Evolutionary conservation across 2,113 vertebrate species (phyloP), one percentile per base, ranked within the genome.

Genomic region (Cricetomys ansorgei): DNA sequence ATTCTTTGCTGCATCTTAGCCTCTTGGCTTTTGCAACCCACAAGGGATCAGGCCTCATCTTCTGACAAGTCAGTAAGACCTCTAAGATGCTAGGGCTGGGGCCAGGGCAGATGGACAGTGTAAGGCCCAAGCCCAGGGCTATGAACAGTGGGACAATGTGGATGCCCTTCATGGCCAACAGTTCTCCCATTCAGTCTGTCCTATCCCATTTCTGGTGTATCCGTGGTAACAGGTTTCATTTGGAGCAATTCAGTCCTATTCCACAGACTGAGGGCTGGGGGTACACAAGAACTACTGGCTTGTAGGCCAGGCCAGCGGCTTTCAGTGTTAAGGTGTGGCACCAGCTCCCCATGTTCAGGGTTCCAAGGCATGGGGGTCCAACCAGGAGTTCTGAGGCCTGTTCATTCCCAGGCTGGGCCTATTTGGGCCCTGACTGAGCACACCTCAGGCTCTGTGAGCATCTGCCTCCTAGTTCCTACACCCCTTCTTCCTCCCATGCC

Each of bases 11-110:
- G 0, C 31, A 25, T 37, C 16, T 55, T 15, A 53, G 57, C 40
- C 15, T n/a, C 27, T 13, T 0, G 0, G 43, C 9, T 29, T 5
- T 21, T 1, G 27, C 0, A 0, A 3, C 43, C 29, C 37, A 11
- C 0, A 7, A 9, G 16, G n/a, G 55, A n/a, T 40, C 8, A 11
- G 31, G 64, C 13, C 21, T 76, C 6, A 0, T 4, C 57, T 43
- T 72, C 55, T 45, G 25, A 27, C 0, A 0, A 27, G 64, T 75
- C 16, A 29, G 72, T 4, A 16, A 9, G 53, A 31, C 25, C 25
- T 48, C 37, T 0, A 0, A 1, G 45, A 40, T 2, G 3, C 43
- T 21, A 23, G 25, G 40, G 7, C 72, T 64, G 4, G 62, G 43
- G 17, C 67, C 23, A 48, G 70, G 65, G 34, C 0, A 0, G 3